Conservation (phyloP, 1,140 invertebrate genomes). For the Drosophila insularis region DNA sequence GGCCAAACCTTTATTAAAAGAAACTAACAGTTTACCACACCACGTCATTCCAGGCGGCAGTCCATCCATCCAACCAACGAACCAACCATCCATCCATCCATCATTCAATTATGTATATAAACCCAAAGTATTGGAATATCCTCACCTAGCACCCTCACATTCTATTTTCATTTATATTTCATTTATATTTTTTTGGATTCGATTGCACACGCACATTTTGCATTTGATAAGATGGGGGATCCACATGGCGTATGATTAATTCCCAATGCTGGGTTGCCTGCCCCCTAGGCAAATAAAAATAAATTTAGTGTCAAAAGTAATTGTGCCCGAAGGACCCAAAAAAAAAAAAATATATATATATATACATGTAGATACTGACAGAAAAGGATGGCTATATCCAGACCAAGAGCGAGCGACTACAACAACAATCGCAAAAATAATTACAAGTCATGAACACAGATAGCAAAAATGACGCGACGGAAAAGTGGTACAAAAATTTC, state of each 20-base stretch:
- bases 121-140: not conserved
- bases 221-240: slow-evolving; percentile 25
- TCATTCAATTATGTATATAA: slow-evolving; percentile 47
- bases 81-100: slow-evolving; percentile 20
- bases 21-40: not conserved
- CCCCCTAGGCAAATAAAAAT: slow-evolving; percentile 44
- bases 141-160: not conserved
- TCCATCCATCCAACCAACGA: not conserved
- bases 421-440: slow-evolving; percentile 48
- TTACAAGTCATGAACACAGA: slow-evolving; percentile 76
- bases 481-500: slow-evolving; percentile 58
- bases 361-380: not conserved
- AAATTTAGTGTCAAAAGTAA: slow-evolving; percentile 75
- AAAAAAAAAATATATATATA: not conserved
- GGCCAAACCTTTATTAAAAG: slow-evolving; percentile 24
- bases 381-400: slow-evolving; percentile 24
- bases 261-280: slow-evolving; percentile 34
- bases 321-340: slow-evolving; percentile 64
- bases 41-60: not conserved
- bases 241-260: slow-evolving; percentile 68
- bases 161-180: not conserved
- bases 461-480: slow-evolving; percentile 57
- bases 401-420: slow-evolving; percentile 17
- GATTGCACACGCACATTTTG: slow-evolving; percentile 33
- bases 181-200: slow-evolving; percentile 45